Base-by-base conservation (phyloP, 2,888 invertebrate species). In the Molanna angustata region DNA sequence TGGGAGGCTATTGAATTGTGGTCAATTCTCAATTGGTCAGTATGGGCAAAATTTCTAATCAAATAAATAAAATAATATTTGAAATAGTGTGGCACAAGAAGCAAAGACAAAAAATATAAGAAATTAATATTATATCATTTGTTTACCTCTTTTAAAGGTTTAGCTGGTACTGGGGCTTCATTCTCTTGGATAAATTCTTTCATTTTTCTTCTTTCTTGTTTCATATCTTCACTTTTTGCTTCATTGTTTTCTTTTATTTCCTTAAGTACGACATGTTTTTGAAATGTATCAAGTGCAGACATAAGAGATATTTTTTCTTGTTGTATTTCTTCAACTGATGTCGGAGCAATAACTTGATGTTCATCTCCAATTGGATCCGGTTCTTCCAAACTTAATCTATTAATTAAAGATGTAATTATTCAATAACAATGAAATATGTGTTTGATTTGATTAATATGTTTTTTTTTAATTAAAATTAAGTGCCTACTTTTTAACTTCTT, bases 401-500 rank as follows among this genome's bases (percentile, higher is more conserved):
- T 31, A 7, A 17, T 33, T 44, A n/a, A 4, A 35, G 4, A 7
- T 4, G 13, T 6, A 35, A 6, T 35, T 35, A 11, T 11, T 35
- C 13, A 6, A 27, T 27, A 11, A 27, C 11, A 11, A 27, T 27
- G 11, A 11, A 11, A 4, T 7, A 27, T 27, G 6, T 11, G 4
- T 27, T 27, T 27, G 6, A 27, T 7, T 27, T 27, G 27, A 27
- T 27, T 7, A 27, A 27, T 27, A 27, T 11, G 11, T 4, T 27
- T 27, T 7, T 27, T 7, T 27, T 27, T 11, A 27, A 11, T 7
- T 11, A 27, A 27, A 39, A 39, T 39, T 9, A 4, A 16, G 4
- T 3, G 6, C 41, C 64, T 72, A 80, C 81, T 79, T 78, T 60
- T 82, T 77, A 42, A 83, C 73, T 66, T 83, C 79, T 27, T 78